These are phyloP conservation scores for Ceratina japonica DNA, from an alignment of 1,140 invertebrate species.

Conservation along the genomic window DNA sequence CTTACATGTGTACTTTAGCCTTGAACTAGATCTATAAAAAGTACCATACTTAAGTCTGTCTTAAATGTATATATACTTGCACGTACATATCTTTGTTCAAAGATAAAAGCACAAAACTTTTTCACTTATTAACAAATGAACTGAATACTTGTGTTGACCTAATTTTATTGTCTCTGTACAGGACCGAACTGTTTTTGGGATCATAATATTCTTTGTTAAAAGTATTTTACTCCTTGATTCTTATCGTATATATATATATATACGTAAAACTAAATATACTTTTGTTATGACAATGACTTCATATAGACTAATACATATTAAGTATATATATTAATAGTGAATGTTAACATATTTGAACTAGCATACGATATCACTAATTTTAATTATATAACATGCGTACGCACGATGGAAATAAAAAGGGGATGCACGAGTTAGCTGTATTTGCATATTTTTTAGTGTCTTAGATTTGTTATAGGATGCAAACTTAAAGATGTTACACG, in stretches of 20 bases:
- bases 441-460: neutral
- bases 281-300: neutral
- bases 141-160: conserved; percentile 2
- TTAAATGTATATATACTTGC: conserved; percentile 4
- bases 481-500: neutral
- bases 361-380: conserved; percentile 29
- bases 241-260: neutral
- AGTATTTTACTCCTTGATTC: neutral
- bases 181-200: neutral
- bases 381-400: conserved; percentile 50
- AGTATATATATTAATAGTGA: neutral
- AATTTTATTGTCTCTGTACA: neutral
- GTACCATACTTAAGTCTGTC: conserved; percentile 25
- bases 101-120: too few species aligned
- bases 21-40: conserved; percentile 44
- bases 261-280: neutral
- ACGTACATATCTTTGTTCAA: neutral
- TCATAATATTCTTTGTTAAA: neutral
- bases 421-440: neutral
- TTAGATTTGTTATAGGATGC: neutral
- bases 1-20: conserved; percentile 14
- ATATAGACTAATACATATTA: neutral
- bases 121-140: neutral
- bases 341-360: conserved; percentile 1
- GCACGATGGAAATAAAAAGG: neutral